Evolutionary conservation across 2,888 invertebrate species (phyloP).

Genomic region (Mythimna lalbum): DNA sequence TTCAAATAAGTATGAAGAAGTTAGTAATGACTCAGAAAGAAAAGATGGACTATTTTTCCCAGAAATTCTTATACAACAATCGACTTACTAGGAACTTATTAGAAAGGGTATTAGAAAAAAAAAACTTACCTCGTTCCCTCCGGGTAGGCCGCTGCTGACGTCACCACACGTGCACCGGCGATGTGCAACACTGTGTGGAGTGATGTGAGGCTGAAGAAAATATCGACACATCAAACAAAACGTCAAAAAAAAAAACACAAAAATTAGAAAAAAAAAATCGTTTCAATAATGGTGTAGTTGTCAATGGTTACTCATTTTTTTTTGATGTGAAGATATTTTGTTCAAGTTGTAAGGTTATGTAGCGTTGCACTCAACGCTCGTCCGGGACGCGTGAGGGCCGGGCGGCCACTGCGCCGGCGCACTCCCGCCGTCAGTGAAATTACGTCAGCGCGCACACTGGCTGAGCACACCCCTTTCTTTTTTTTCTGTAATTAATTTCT

Average conservation of each 20-base stretch:
- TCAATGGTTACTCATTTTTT: constrained; percentile 29
- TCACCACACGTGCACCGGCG: constrained; percentile 81
- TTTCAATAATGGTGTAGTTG: constrained; percentile 7
- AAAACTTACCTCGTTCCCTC: constrained; percentile 79
- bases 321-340: constrained; percentile 62
- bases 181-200: constrained; percentile 65
- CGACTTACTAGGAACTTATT: constrained; percentile 56
- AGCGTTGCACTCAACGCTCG: constrained; percentile 69
- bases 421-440: constrained; percentile 80
- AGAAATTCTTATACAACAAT: constrained; percentile 20
- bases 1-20: not conserved
- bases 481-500: constrained; percentile 88
- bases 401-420: constrained; percentile 81
- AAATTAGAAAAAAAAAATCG: constrained; percentile 6
- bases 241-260: constrained; percentile 51
- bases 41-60: not conserved
- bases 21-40: not conserved
- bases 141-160: constrained; percentile 77
- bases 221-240: constrained; percentile 64
- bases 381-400: constrained; percentile 84
- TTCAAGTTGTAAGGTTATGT: constrained; percentile 54
- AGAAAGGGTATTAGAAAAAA: constrained; percentile 58
- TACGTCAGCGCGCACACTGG: constrained; percentile 85
- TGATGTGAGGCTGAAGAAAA: constrained; percentile 60
- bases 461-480: constrained; percentile 87